Conservation (phyloP, 2,888 invertebrate species). For the Protodeltote pygarga region DNA sequence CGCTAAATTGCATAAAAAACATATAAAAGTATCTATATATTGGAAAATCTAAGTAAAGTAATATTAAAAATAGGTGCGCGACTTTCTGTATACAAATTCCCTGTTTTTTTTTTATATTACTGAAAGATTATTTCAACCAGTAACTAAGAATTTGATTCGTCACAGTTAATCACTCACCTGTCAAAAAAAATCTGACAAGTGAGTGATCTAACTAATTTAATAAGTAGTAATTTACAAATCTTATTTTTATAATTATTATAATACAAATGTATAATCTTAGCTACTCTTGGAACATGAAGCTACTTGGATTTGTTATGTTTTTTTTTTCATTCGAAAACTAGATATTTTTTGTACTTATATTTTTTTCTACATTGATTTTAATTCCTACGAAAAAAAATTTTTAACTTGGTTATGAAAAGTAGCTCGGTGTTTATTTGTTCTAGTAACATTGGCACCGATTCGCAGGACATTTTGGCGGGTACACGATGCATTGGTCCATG, state of each 20-base stretch:
- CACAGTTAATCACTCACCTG: conserved; percentile 37
- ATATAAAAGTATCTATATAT: too few relatives aligned
- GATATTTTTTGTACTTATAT: not conserved
- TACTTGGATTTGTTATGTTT: conserved; percentile 1
- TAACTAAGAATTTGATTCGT: not conserved
- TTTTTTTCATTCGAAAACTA: not conserved
- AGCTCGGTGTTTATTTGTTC: conserved; percentile 28
- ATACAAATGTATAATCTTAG: conserved; percentile 28
- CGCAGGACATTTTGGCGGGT: conserved; percentile 90
- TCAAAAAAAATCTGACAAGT: conserved; percentile 45
- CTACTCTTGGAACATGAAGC: conserved; percentile 11
- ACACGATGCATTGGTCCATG: conserved; percentile 94
- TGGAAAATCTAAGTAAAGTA: too few relatives aligned
- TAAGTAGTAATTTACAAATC: not conserved
- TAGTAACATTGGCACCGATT: conserved; percentile 91
- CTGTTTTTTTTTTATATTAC: not conserved
- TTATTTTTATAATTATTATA: conserved; percentile 17
- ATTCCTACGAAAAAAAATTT: too few relatives aligned
- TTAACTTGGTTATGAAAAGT: conserved; percentile 2
- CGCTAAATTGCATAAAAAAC: too few relatives aligned
- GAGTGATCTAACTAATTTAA: conserved; percentile 24
- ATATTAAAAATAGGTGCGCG: too few relatives aligned
- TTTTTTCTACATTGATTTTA: not conserved
- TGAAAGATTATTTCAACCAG: not conserved
- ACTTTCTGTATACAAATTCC: too few relatives aligned